phyloP scores from a whole-genome alignment of 2,113 vertebrate genomes.

The Arenaria interpres region DNA sequence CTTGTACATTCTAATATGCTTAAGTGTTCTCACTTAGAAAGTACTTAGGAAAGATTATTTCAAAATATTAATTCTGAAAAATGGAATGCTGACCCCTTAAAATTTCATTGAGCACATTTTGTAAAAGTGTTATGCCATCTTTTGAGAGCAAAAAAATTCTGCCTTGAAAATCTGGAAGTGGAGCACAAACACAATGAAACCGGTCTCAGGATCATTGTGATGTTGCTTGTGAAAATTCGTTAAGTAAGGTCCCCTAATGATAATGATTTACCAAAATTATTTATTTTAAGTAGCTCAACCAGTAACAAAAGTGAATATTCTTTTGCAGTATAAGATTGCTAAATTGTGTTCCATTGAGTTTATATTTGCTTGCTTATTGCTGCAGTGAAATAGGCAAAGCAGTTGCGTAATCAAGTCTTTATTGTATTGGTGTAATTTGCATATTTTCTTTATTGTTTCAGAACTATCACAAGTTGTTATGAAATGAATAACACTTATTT shows the following conservation, averaged over 20 bases:
- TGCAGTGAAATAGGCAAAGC: not conserved
- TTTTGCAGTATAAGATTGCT: not conserved
- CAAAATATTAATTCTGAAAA: not conserved
- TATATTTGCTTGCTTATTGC: slow-evolving; percentile 23
- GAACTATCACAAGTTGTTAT: slow-evolving; percentile 41
- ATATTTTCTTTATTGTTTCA: slow-evolving; percentile 51
- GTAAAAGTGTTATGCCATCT: not conserved
- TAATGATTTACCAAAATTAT: not conserved
- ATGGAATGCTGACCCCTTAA: not conserved
- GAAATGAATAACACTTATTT: slow-evolving; percentile 43
- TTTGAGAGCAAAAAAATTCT: not conserved
- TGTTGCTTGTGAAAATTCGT: not conserved
- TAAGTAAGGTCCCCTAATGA: not conserved
- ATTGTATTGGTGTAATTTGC: slow-evolving; percentile 43
- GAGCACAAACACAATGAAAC: not conserved
- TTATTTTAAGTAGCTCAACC: slow-evolving; percentile 14
- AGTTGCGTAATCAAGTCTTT: slow-evolving; percentile 36
- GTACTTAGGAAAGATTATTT: not conserved
- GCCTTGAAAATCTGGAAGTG: not conserved
- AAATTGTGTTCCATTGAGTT: not conserved
- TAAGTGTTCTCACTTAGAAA: not conserved
- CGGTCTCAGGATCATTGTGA: not conserved
- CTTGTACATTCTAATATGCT: not conserved
- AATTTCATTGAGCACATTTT: not conserved
- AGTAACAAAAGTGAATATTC: not conserved